These are phyloP conservation scores for Crambe crambe DNA, from an alignment of 37 sponge, comb jelly and placozoan genomes.

Conservation along the genomic window DNA sequence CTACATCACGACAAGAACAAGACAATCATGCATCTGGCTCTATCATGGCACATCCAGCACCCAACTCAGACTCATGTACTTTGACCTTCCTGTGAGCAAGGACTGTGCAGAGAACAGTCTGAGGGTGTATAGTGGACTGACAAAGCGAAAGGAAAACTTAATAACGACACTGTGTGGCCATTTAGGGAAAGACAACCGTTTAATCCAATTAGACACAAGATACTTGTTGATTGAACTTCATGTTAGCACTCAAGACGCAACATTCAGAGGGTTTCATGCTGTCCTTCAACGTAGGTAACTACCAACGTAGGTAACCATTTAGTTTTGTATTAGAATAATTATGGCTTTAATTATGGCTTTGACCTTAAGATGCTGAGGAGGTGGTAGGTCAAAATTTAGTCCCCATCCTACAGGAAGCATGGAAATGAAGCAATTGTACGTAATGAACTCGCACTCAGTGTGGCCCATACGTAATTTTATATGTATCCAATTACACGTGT, in stretches of 20 bases:
- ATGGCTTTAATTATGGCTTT: no score
- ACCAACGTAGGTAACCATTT: no score
- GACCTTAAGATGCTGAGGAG: no score
- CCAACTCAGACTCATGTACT: slow-evolving; percentile 13
- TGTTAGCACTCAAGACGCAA: not conserved
- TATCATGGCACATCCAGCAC: not conserved
- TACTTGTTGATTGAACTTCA: not conserved
- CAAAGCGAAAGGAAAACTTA: not conserved
- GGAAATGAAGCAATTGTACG: no score
- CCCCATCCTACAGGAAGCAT: no score
- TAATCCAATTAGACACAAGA: not conserved
- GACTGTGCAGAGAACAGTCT: not conserved
- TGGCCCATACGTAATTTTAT: no score
- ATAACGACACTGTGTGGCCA: slow-evolving; percentile 3
- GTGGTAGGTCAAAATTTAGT: no score
- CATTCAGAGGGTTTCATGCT: slow-evolving; percentile 19
- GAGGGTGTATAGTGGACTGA: not conserved
- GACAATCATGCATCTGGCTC: not conserved
- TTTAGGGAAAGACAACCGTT: not conserved
- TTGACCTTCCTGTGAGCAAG: slow-evolving; percentile 17
- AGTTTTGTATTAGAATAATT: no score
- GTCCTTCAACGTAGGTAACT: not conserved
- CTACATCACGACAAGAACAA: not conserved
- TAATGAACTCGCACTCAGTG: no score
- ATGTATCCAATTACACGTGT: no score